phyloP scores from a whole-genome alignment of 30 jellyfish, hydroid and myxozoan genomes.

The Aurelia aurita region DNA sequence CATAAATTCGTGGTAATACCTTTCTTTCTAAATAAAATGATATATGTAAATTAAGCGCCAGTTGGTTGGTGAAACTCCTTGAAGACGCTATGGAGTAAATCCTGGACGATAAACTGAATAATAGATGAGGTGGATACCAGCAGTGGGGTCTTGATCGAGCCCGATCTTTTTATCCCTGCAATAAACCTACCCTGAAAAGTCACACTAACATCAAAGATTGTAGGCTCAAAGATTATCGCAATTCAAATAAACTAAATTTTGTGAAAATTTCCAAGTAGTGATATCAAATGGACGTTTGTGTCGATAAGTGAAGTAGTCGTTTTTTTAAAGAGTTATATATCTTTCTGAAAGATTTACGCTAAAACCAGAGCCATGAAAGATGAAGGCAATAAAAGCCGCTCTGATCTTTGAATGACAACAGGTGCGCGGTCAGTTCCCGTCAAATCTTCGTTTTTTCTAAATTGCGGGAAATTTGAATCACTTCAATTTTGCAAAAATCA shows the following conservation, averaged over 20 bases:
- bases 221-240: conserved; percentile 25
- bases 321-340: too few relatives aligned
- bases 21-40: too few relatives aligned
- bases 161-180: conserved; percentile 81
- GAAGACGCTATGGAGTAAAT: conserved; percentile 54
- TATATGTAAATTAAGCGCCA: too few relatives aligned
- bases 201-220: conserved; percentile 52
- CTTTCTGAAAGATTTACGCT: too few relatives aligned
- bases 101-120: conserved; percentile 36
- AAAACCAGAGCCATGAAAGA: too few relatives aligned
- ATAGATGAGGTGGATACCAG: conserved; percentile 68
- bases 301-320: too few relatives aligned
- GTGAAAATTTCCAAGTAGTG: conserved; percentile 1
- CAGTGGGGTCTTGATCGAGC: conserved; percentile 67
- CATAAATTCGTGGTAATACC: neutral
- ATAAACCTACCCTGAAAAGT: conserved; percentile 73
- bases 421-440: neutral
- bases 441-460: too few relatives aligned
- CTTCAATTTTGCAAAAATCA: too few relatives aligned
- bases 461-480: too few relatives aligned
- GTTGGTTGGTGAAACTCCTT: neutral
- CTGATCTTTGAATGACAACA: neutral
- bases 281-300: neutral
- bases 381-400: neutral
- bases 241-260: neutral